Conservation (phyloP, 2,113 vertebrate genomes). For the Mungos mungo region DNA sequence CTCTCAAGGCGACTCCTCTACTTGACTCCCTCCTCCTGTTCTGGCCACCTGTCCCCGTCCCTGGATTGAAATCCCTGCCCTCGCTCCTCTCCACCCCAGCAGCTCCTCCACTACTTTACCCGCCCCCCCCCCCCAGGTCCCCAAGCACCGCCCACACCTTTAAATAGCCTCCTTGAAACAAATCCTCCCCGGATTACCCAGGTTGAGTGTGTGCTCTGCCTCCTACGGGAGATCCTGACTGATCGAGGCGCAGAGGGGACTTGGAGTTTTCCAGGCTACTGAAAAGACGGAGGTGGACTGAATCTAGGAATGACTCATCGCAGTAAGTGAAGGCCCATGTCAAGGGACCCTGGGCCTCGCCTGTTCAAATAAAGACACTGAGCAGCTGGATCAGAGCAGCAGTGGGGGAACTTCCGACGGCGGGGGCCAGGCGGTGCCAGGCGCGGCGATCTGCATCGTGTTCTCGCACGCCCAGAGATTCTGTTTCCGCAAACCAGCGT, state of each 20-base stretch:
- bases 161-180: not conserved
- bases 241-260: fast-evolving
- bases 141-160: not conserved
- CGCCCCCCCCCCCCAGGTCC: too few relatives aligned
- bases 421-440: fast-evolving
- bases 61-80: not conserved
- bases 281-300: not conserved
- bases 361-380: not conserved
- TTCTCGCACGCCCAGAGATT: not conserved
- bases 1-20: not conserved
- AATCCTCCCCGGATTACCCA: not conserved
- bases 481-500: not conserved
- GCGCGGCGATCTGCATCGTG: not conserved
- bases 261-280: not conserved
- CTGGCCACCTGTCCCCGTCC: too few relatives aligned
- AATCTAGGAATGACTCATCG: not conserved
- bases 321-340: not conserved
- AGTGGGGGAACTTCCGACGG: not conserved
- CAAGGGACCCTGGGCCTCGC: not conserved
- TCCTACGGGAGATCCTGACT: not conserved
- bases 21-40: not conserved
- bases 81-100: not conserved
- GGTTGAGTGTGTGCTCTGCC: too few relatives aligned
- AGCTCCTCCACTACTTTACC: not conserved
- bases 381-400: not conserved